Percentiles rank a stretch among this genome's conserved stretches.
Conservation (phyloP, 2,797 vertebrate genomes). For the Xiphophorus birchmanni region DNA sequence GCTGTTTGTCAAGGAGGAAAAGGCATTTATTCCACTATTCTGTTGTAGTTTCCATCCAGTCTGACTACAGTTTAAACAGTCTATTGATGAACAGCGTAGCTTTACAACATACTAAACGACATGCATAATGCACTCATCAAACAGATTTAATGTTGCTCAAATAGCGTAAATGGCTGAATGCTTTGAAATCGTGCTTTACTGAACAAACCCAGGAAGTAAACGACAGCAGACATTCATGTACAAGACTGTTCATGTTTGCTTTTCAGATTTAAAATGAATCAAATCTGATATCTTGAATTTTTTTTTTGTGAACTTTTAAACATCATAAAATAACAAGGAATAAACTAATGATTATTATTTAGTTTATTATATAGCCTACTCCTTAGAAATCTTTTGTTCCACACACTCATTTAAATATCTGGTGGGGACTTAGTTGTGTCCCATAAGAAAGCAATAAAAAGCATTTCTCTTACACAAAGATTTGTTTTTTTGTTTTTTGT, state of each 20-base stretch:
- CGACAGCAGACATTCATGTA: neutral
- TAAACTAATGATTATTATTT: neutral
- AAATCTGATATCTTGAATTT: neutral
- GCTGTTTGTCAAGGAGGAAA: conserved; percentile 50
- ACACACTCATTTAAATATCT: neutral
- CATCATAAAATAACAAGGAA: neutral
- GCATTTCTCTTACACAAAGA: neutral
- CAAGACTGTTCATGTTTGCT: neutral
- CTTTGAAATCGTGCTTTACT: neutral
- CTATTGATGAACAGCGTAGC: neutral
- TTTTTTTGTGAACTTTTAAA: neutral
- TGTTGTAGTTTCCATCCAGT: conserved; percentile 40
- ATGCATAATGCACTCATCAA: neutral
- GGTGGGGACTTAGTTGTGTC: neutral
- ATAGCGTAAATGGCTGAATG: neutral
- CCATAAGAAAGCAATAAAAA: neutral
- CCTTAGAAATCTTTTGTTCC: neutral
- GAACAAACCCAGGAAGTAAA: neutral
- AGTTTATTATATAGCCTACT: neutral
- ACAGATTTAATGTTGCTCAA: neutral
- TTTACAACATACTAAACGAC: neutral
- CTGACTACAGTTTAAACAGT: conserved; percentile 3
- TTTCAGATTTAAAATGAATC: neutral
- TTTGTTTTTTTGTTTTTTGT: too few species aligned
- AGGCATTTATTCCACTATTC: conserved; percentile 30